Base-by-base conservation (phyloP, 2,113 vertebrate genomes). In the Oryzias javanicus region DNA sequence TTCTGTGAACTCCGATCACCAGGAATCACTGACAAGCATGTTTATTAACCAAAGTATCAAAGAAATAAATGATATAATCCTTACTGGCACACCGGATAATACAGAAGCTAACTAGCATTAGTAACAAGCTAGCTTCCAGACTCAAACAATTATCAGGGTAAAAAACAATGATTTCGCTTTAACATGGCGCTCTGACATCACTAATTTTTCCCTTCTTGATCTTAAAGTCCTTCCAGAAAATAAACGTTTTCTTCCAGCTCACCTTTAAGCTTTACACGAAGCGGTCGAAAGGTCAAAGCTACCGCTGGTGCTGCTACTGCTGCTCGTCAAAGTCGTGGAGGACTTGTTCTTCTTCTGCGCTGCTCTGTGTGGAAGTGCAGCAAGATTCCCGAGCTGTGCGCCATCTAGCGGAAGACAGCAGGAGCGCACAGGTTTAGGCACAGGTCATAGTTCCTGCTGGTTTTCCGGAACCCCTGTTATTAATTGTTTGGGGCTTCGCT, bases 311-410 rank as follows among this genome's bases (percentile, higher is more conserved):
- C 3, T 53, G 5, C 5, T 45, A 5, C 29, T 24, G 49, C 59
- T 68, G 24, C 47, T 69, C 74, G 70, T 84, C 82, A 88, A 86
- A 84, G 86, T 86, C 86, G 78, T 53, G 60, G 7, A 57, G 44
- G 3, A 14, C 51, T 65, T 74, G 70, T 76, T 72, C 73, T 85
- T 84, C 75, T 72, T 25, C 54, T 19, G 6, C 6, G 12, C n/a
- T 61, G 5, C 1, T 3, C 1, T 16, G 17, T 8, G 53, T 19
- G 4, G 68, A 20, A 15, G 29, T 19, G 14, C 14, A 14, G 2
- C 12, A 12, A 14, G 2, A 7, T 4, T 18, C 40, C 5, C 17
- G 0, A 1, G 0, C 0, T 29, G 4, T 74, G 74, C 77, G 82
- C 79, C 84, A 60, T 63, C 66, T 4, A 17, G 14, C 24, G 86